Evolutionary conservation across 2,888 invertebrate genomes (phyloP).

Genomic region (Parnassius apollo): DNA sequence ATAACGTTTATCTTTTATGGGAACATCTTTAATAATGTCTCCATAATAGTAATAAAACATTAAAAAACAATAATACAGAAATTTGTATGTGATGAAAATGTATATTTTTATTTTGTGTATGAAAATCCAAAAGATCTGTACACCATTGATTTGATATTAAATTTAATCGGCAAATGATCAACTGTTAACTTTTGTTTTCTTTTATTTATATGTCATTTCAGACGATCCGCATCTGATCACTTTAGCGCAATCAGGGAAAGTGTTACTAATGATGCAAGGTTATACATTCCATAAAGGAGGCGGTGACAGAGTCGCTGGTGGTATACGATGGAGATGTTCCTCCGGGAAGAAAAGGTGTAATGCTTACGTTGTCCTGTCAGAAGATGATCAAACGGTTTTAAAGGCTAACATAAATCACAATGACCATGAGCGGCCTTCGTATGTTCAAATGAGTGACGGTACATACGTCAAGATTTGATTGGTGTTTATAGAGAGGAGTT

Average conservation of each 20-base stretch:
- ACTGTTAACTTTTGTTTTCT: no score
- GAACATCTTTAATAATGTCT: no score
- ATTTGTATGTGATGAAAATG: no score
- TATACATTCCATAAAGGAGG: slow-evolving; percentile 40
- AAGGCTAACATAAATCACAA: not conserved
- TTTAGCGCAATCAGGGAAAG: slow-evolving; percentile 26
- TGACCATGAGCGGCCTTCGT: not conserved
- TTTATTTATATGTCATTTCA: not conserved
- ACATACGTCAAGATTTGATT: not conserved
- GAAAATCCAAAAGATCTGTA: no score
- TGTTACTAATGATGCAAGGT: slow-evolving; percentile 39
- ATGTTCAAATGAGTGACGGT: not conserved
- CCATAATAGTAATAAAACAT: no score
- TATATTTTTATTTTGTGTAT: no score
- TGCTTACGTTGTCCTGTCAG: slow-evolving; percentile 32
- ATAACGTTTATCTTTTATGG: no score
- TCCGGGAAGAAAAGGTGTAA: slow-evolving; percentile 34
- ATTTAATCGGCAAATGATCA: no score
- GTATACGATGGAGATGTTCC: slow-evolving; percentile 33
- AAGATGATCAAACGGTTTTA: not conserved
- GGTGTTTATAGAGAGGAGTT: no score
- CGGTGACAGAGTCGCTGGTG: slow-evolving; percentile 22
- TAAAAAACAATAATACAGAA: no score
- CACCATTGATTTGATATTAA: no score
- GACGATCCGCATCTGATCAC: not conserved